Conservation (phyloP, 2,113 vertebrate genomes). For the Tenebrosternarchus preto region DNA sequence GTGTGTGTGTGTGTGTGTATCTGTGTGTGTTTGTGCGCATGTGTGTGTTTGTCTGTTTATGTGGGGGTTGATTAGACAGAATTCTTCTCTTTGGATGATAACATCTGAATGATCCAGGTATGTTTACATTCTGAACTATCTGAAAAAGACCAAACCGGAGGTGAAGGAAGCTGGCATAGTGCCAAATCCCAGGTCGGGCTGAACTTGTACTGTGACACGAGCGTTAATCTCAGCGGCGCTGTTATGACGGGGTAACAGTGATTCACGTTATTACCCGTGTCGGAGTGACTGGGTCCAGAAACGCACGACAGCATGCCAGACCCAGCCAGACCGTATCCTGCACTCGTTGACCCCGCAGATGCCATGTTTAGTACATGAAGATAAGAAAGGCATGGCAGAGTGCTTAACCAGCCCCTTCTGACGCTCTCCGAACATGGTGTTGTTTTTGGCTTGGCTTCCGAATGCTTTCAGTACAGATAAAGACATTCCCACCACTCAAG, state of each 20-base stretch:
- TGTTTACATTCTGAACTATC: conserved; percentile 5
- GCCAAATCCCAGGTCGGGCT: neutral
- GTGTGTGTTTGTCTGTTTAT: neutral
- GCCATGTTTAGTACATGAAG: conserved; percentile 56
- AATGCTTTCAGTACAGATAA: conserved; percentile 36
- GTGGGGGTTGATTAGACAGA: neutral
- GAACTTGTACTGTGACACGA: neutral
- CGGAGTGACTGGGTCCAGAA: conserved; percentile 3
- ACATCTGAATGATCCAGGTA: neutral
- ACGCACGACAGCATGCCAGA: conserved; percentile 7
- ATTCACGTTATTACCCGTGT: conserved; percentile 29
- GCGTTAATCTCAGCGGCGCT: conserved; percentile 23
- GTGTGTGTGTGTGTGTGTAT: too few relatives aligned
- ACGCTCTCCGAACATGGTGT: conserved; percentile 59
- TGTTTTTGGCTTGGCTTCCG: conserved; percentile 61
- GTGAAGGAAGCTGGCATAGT: neutral
- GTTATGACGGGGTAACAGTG: conserved; percentile 26
- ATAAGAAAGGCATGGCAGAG: conserved; percentile 67
- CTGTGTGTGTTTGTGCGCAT: neutral
- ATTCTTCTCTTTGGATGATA: neutral
- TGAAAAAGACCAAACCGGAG: neutral
- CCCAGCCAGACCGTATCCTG: neutral
- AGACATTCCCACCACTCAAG: neutral
- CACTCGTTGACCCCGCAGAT: conserved; percentile 47
- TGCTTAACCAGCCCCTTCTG: conserved; percentile 72